Percentiles rank a stretch among this genome's conserved stretches.
Conservation (phyloP, 2,113 vertebrate genomes). For the Chroicocephalus ridibundus region DNA sequence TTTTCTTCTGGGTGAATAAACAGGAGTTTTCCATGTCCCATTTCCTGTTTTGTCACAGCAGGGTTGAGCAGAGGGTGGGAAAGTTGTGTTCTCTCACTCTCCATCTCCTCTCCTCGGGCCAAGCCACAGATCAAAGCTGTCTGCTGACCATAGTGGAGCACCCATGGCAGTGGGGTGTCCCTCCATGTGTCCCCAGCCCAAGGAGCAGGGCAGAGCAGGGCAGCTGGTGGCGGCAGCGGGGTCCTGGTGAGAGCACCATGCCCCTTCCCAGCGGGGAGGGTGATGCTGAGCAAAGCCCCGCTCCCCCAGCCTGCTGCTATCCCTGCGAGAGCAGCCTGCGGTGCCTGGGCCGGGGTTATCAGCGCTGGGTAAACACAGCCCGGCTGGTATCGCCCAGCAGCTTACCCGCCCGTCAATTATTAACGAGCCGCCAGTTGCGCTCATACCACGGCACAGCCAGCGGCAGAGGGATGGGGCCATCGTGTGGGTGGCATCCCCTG, state of each 20-base stretch:
- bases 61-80: background rate
- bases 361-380: background rate
- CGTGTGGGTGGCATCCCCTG: background rate
- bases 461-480: background rate
- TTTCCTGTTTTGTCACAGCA: background rate
- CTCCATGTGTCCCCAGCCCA: rapidly evolving
- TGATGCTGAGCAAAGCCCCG: background rate
- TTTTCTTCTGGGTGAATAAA: constrained; percentile 38
- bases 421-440: background rate
- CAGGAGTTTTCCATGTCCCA: background rate
- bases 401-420: background rate
- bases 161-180: background rate
- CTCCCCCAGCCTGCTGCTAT: rapidly evolving
- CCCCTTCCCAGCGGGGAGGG: background rate
- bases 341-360: background rate
- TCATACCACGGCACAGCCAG: background rate
- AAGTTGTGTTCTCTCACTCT: background rate
- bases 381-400: background rate
- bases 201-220: background rate
- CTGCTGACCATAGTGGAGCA: rapidly evolving
- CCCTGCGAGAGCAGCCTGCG: background rate
- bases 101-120: background rate
- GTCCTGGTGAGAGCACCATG: rapidly evolving
- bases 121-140: rapidly evolving
- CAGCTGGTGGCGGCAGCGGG: background rate